Base-by-base conservation (phyloP, 2,888 invertebrate genomes). In the Acrobasis repandana region DNA sequence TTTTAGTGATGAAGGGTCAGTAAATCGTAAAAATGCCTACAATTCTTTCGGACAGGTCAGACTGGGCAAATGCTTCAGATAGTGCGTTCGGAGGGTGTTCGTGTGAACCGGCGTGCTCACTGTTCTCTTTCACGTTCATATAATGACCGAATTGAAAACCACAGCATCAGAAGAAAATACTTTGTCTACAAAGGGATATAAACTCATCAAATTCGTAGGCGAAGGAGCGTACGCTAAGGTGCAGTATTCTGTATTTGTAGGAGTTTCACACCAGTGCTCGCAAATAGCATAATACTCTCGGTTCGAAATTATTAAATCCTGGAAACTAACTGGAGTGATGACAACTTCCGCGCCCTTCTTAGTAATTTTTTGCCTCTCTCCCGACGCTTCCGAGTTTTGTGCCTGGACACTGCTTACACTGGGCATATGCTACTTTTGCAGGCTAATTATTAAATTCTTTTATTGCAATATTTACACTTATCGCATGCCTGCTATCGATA, bases 191-290 rank as follows among this genome's bases (percentile, higher is more conserved):
- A 92, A 91, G 79, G 95, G 95, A 62, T 95, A 95, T 77, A 93
- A 92, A 73, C 80, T 96, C 61, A 61, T 93, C 10, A 94, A 93
- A 81, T 94, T 94, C 78, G 78, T 96, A 61, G 96, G 96, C 9
- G 95, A 96, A 90, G 96, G 96, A 61, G 95, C 96, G 15, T 96
- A 96, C 74, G 96, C 96, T n/a, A 95, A 95, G 92, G 96, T 54
- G 15, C 14, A 15, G 2, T 15, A 15, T 52, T 15, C 33, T 96
- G 73, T 64, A 64, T 61, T 48, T 63, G 58, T 20, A 54, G 59
- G 67, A n/a, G 6, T 47, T 16, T 9, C 47, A 16, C 8, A 47
- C 9, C n/a, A 8, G 9, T 47, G 20, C 5, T 4, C 8, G 18
- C 16, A 18, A 11, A 49, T n/a, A n/a, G n/a, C n/a, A n/a, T 28